Percentiles rank a stretch among this genome's conserved stretches.
Evolutionary conservation across 2,888 invertebrate species (phyloP).

Genomic region (Epistrophella euchroma): DNA sequence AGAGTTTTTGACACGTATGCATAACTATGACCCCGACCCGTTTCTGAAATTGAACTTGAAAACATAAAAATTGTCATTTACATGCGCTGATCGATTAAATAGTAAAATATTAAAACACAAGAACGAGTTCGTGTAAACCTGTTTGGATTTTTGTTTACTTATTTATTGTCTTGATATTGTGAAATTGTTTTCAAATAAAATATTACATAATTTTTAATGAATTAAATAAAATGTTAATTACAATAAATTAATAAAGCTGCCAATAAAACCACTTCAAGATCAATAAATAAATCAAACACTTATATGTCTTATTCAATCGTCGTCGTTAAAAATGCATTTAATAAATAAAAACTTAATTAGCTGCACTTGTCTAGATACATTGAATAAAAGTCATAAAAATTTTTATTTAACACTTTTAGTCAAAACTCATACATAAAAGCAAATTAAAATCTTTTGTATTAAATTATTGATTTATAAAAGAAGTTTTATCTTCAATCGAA

Average conservation of each 20-base stretch:
- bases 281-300: constrained; percentile 55
- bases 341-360: constrained; percentile 49
- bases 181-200: background rate
- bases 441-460: constrained; percentile 13
- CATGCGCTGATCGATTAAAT: background rate
- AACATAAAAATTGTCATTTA: background rate
- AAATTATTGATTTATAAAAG: background rate
- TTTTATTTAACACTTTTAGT: constrained; percentile 44
- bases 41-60: background rate
- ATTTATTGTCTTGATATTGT: background rate
- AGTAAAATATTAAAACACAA: background rate
- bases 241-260: constrained; percentile 47
- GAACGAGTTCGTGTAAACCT: background rate
- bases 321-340: constrained; percentile 58
- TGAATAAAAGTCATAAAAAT: constrained; percentile 49
- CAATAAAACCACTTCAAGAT: constrained; percentile 50
- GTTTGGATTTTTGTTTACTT: background rate
- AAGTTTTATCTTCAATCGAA: background rate
- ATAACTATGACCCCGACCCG: too few species aligned
- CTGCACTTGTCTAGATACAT: constrained; percentile 57
- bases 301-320: constrained; percentile 45
- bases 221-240: constrained; percentile 43
- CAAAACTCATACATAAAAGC: constrained; percentile 47
- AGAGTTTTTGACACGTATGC: too few species aligned
- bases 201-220: background rate